Evolutionary conservation across 2,113 vertebrate species (phyloP).

Genomic region (Noctilio leporinus): DNA sequence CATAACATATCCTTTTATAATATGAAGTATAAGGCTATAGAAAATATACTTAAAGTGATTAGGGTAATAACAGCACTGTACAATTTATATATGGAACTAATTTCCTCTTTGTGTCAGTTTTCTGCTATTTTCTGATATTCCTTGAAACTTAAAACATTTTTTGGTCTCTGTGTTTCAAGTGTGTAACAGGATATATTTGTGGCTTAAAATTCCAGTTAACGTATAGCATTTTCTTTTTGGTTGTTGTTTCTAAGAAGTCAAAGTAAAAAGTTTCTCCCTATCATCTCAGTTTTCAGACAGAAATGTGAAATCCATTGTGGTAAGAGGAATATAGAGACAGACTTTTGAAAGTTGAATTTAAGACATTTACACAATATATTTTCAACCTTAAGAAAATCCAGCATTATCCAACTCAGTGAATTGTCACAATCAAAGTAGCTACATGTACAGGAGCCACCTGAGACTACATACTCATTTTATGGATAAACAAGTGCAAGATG

Average conservation of each 20-base stretch:
- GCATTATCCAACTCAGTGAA: constrained; percentile 15
- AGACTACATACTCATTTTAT: background rate
- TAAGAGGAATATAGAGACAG: background rate
- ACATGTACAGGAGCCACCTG: background rate
- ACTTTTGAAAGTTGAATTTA: constrained; percentile 25
- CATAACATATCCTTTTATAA: background rate
- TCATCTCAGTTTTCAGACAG: background rate
- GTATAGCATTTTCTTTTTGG: background rate
- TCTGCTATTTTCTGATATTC: background rate
- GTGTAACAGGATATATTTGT: background rate
- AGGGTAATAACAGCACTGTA: background rate
- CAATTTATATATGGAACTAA: background rate
- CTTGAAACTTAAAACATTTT: background rate
- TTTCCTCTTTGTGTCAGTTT: background rate
- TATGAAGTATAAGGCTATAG: background rate
- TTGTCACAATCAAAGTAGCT: constrained; percentile 20
- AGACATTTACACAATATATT: background rate
- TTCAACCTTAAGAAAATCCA: background rate
- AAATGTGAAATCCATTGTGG: background rate
- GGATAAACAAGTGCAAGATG: background rate
- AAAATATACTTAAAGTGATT: background rate
- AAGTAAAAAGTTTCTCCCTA: background rate
- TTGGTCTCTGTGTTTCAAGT: background rate
- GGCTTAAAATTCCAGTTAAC: background rate
- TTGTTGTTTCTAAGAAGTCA: background rate